Evolutionary conservation across 1,140 invertebrate species (phyloP).

Genomic region (Amphibalanus amphitrite): DNA sequence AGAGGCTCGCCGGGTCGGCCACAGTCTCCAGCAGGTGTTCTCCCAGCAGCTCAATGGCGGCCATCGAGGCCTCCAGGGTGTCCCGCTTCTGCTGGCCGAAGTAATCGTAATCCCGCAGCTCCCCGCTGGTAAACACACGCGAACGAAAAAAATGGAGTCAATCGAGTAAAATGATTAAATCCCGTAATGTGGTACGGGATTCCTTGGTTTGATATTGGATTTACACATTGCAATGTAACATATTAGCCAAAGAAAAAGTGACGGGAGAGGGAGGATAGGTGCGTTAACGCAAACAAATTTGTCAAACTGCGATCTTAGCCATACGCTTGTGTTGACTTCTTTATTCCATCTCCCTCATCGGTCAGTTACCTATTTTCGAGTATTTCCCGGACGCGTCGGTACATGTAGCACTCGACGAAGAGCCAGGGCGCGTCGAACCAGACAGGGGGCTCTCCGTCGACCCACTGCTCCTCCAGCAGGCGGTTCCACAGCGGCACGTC

Average conservation of each 20-base stretch:
- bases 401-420: slow-evolving; percentile 83
- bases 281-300: too few species aligned
- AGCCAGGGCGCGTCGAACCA: slow-evolving; percentile 76
- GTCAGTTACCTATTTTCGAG: not conserved
- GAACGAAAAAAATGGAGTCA: slow-evolving; percentile 2
- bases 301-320: too few species aligned
- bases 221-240: too few species aligned
- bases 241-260: too few species aligned
- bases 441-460: slow-evolving; percentile 29
- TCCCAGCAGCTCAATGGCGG: slow-evolving; percentile 37
- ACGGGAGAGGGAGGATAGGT: too few species aligned
- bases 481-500: slow-evolving; percentile 14
- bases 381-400: slow-evolving; percentile 53
- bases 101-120: slow-evolving; percentile 50
- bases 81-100: slow-evolving; percentile 54
- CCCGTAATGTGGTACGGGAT: slow-evolving; percentile 48
- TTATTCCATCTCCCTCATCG: too few species aligned
- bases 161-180: slow-evolving; percentile 32
- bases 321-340: too few species aligned
- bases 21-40: slow-evolving; percentile 30
- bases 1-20: slow-evolving; percentile 19
- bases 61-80: slow-evolving; percentile 35
- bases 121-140: slow-evolving; percentile 31
- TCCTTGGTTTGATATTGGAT: too few species aligned
- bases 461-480: slow-evolving; percentile 25